Percentiles rank a stretch among this genome's conserved stretches.
Evolutionary conservation across 2,113 vertebrate species (phyloP).

Genomic region (Xiphophorus hellerii): DNA sequence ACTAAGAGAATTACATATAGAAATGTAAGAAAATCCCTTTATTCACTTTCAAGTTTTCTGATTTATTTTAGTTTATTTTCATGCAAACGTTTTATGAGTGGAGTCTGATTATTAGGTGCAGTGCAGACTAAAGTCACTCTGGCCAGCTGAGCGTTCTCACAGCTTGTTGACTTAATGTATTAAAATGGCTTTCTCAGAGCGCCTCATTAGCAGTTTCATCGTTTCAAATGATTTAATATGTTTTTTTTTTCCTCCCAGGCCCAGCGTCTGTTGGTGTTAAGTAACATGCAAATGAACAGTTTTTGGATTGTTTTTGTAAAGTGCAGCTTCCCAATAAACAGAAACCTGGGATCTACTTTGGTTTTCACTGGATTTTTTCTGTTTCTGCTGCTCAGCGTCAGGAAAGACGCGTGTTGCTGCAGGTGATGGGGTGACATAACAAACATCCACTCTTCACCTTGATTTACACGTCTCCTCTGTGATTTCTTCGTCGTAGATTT

Average conservation of each 20-base stretch:
- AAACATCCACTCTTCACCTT: background rate
- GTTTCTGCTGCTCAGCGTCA: too few species aligned
- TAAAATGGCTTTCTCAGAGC: conserved; percentile 34
- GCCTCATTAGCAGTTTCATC: conserved; percentile 29
- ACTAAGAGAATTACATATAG: conserved; percentile 3
- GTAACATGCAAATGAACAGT: conserved; percentile 17
- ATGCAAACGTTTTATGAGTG: conserved; percentile 26
- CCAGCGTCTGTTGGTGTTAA: conserved; percentile 1
- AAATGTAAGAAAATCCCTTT: background rate
- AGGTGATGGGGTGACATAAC: conserved; percentile 30
- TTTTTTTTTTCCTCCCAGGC: background rate
- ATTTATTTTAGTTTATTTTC: conserved; percentile 36
- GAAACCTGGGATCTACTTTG: conserved; percentile 40
- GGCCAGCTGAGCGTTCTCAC: conserved; percentile 35
- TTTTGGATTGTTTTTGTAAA: conserved; percentile 17
- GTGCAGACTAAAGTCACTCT: conserved; percentile 35
- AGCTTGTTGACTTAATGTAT: conserved; percentile 54
- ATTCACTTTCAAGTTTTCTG: background rate
- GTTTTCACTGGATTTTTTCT: background rate
- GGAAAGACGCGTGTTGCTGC: conserved; percentile 10
- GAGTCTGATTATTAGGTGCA: conserved; percentile 32
- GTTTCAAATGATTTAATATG: conserved; percentile 17
- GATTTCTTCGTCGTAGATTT: background rate
- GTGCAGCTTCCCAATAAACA: conserved; percentile 59
- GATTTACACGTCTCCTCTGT: background rate